Evolutionary conservation across 2,113 vertebrate species (phyloP).

Genomic region (Bubalus kerabau): DNA sequence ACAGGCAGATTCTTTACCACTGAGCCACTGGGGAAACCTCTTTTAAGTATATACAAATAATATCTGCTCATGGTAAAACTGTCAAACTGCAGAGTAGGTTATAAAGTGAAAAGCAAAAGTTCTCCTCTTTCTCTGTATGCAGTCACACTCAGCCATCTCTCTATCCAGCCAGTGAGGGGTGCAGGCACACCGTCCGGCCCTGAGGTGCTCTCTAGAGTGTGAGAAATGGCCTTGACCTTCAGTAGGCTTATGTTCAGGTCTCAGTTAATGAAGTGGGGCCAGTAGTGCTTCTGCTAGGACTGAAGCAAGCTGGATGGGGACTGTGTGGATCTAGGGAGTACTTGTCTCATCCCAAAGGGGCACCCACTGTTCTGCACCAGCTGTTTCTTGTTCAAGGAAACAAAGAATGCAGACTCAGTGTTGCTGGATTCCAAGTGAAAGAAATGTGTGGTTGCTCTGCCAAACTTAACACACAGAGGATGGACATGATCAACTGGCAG

Average conservation of each 20-base stretch:
- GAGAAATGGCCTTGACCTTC: neutral
- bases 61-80: neutral
- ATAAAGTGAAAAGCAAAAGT: neutral
- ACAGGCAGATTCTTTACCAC: fast-evolving
- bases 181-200: neutral
- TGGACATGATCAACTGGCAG: neutral
- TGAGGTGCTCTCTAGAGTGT: neutral
- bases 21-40: neutral
- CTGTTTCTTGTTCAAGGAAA: neutral
- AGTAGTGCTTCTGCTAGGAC: neutral
- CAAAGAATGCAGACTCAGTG: neutral
- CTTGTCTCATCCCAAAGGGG: neutral
- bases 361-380: neutral
- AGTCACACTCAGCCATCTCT: neutral
- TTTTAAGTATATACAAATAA: neutral
- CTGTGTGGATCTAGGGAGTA: neutral
- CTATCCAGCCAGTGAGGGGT: neutral
- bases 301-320: neutral
- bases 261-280: neutral
- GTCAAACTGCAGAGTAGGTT: neutral
- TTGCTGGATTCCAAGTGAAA: neutral
- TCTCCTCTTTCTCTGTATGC: neutral
- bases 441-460: neutral
- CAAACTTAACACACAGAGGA: neutral
- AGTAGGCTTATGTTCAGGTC: neutral